phyloP scores from a whole-genome alignment of 2,113 vertebrate genomes.

The Ptilonorhynchus violaceus region DNA sequence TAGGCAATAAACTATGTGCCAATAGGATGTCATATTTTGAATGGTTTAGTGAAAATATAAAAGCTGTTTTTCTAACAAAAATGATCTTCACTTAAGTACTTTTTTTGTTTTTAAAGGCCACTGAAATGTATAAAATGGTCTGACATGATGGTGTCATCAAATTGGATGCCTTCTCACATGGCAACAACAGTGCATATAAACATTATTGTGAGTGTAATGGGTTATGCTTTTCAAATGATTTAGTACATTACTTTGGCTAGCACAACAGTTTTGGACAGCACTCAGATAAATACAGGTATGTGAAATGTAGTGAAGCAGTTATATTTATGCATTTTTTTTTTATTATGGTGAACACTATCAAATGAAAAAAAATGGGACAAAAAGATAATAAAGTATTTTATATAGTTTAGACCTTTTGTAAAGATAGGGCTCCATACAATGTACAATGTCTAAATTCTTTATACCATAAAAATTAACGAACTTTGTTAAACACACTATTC shows the following conservation, averaged over 20 bases:
- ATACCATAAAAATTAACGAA: constrained; percentile 79
- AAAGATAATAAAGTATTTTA: constrained; percentile 74
- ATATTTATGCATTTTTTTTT: constrained; percentile 79
- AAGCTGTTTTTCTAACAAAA: constrained; percentile 78
- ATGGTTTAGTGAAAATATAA: constrained; percentile 83
- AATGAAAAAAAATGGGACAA: constrained; percentile 75
- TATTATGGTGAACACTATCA: constrained; percentile 81
- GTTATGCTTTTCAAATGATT: constrained; percentile 78
- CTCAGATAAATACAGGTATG: constrained; percentile 90
- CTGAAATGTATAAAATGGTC: constrained; percentile 96
- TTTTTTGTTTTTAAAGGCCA: constrained; percentile 87
- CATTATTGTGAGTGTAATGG: constrained; percentile 75
- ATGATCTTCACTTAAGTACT: constrained; percentile 70
- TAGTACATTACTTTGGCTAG: constrained; percentile 87
- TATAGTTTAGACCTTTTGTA: constrained; percentile 77
- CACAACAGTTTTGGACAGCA: constrained; percentile 89
- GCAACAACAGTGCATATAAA: constrained; percentile 92
- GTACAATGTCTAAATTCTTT: constrained; percentile 77
- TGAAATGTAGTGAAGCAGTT: constrained; percentile 94
- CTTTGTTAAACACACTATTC: constrained; percentile 86
- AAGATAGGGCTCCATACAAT: constrained; percentile 78
- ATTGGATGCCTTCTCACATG: constrained; percentile 85
- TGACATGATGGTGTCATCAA: constrained; percentile 78
- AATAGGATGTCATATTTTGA: constrained; percentile 81
- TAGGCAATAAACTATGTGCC: constrained; percentile 83